A percentile compares a stretch with the other conserved stretches of the same genome.
phyloP scores from a whole-genome alignment of 2,888 invertebrate genomes.

The Latheticus oryzae region DNA sequence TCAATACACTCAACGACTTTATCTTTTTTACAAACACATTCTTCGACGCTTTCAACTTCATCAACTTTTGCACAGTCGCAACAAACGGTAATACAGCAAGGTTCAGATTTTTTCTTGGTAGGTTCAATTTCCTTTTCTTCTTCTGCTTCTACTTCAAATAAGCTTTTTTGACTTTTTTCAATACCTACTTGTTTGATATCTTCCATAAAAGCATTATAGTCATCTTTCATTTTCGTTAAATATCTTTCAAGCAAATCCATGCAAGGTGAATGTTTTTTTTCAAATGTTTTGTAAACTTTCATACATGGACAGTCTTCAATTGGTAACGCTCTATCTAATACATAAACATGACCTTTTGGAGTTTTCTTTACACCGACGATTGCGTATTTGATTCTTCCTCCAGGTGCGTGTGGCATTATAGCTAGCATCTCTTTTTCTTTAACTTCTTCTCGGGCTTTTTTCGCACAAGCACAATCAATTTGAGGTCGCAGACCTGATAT shows the following conservation, averaged over 20 bases:
- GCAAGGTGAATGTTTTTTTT: constrained; percentile 56
- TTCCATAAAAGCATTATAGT: constrained; percentile 46
- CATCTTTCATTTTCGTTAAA: constrained; percentile 48
- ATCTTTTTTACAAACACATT: constrained; percentile 21
- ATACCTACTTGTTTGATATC: too few relatives aligned
- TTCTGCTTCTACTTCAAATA: constrained; percentile 18
- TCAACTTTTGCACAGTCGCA: constrained; percentile 6
- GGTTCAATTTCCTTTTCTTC: constrained; percentile 3
- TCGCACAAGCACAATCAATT: constrained; percentile 50
- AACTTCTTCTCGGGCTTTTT: constrained; percentile 42
- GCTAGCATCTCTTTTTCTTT: constrained; percentile 49
- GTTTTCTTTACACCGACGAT: constrained; percentile 58
- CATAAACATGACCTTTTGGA: constrained; percentile 58
- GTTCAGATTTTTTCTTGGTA: neutral
- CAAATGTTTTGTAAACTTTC: constrained; percentile 53
- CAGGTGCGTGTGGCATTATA: constrained; percentile 53
- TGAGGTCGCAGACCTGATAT: constrained; percentile 50
- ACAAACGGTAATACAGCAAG: constrained; percentile 1
- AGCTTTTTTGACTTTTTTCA: too few relatives aligned
- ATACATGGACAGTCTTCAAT: constrained; percentile 57
- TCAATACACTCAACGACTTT: constrained; percentile 25
- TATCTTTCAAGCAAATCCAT: constrained; percentile 50
- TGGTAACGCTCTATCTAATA: constrained; percentile 52
- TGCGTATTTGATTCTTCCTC: constrained; percentile 55
- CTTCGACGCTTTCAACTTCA: neutral